Evolutionary conservation across 2,797 vertebrate genomes (phyloP), one percentile per base, ranked within the genome.

Genomic region (Enteromius treurensis): DNA sequence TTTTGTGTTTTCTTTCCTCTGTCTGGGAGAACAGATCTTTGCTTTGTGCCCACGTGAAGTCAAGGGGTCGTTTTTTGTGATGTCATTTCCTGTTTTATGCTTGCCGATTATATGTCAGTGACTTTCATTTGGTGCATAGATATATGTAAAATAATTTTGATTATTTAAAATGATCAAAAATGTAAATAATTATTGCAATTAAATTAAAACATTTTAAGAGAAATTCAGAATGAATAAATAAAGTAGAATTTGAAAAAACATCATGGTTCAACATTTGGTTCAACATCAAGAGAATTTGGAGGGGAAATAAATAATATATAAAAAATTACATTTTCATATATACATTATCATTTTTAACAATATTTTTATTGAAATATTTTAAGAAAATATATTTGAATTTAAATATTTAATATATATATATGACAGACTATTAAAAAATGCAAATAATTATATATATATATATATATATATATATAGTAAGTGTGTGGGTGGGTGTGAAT

Each of bases 21-120:
- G 5, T 53, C 49, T 74, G 71, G 32, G 71, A 74, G 49, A 74
- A 34, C 17, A 74, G 19, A 10, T 14, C 71, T 34, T 74, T n/a
- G 19, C 49, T 74, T 26, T 53, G 47, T 74, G 47, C 71, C 26
- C 71, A 53, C 26, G 9, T 67, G 34, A 67, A 53, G 29, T 73
- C 70, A 32, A 51, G 26, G 29, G 29, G 70, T 53, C 10, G 5
- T n/a, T 74, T 74, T 74, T 74, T n/a, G 19, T 53, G 19, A 74
- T 53, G 19, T 53, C 0, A n/a, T 74, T 74, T 74, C 71, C 49
- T 53, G 10, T 34, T 34, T 21, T 19, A 11, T 29, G 1, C 15
- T 32, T 68, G 67, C 2, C 11, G 21, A 47, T 26, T 26, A 29
- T 47, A 26, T 21, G n/a, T 19, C 26, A 0, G 14, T 26, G 68